These are phyloP conservation scores for Strigamia maritima DNA, from an alignment of 2,888 invertebrate species.

Conservation along the genomic window DNA sequence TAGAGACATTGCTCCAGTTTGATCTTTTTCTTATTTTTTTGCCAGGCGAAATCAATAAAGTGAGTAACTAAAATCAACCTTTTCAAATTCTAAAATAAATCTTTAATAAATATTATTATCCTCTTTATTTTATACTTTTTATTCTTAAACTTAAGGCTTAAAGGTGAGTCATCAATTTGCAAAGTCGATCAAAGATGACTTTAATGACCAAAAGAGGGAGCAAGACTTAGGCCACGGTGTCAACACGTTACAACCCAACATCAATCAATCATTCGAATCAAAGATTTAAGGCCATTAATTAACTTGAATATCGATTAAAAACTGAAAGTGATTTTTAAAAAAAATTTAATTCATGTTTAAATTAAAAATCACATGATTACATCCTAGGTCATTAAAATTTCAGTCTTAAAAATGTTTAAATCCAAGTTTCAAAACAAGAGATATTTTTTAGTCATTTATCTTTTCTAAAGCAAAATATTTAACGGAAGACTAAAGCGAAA, in stretches of 20 bases:
- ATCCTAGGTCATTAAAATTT: too few species aligned
- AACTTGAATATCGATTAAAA: constrained; percentile 1
- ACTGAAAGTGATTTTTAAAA: constrained; percentile 11
- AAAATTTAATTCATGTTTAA: not conserved
- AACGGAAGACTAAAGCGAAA: not conserved
- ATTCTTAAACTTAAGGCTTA: not conserved
- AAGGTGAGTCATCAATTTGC: constrained; percentile 17
- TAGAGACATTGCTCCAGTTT: not conserved
- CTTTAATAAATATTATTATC: not conserved
- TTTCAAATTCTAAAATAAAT: not conserved
- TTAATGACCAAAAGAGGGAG: constrained; percentile 19
- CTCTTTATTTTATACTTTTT: not conserved
- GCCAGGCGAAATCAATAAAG: not conserved
- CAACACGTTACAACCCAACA: constrained; percentile 16
- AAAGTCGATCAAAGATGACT: constrained; percentile 20
- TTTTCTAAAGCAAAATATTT: not conserved
- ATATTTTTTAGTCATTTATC: not conserved
- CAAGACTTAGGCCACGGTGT: constrained; percentile 18
- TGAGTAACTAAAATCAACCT: not conserved
- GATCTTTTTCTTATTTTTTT: not conserved
- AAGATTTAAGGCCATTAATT: not conserved
- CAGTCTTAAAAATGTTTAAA: not conserved
- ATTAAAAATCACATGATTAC: too few species aligned
- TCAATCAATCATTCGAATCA: constrained; percentile 12
- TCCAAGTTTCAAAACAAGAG: not conserved